Conservation (phyloP, 2,113 vertebrate genomes). For the Macaca fascicularis region DNA sequence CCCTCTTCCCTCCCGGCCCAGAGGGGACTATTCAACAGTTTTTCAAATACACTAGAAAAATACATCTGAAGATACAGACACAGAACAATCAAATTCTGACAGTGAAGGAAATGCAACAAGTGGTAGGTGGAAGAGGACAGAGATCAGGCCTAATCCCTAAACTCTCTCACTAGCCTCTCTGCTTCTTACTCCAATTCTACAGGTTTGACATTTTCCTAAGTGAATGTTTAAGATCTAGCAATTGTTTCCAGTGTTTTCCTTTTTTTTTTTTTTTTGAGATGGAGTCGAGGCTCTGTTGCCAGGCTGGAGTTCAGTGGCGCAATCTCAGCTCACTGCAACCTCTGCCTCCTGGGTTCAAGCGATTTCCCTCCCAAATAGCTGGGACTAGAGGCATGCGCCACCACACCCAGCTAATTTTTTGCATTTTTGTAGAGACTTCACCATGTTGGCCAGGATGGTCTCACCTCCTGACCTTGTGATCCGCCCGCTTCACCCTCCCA, state of each 20-base stretch:
- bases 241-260: neutral
- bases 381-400: too few relatives aligned
- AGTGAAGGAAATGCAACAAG: neutral
- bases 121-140: neutral
- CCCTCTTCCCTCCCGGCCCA: neutral
- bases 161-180: neutral
- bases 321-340: too few relatives aligned
- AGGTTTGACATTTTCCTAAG: conserved; percentile 11
- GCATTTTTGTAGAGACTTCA: too few relatives aligned
- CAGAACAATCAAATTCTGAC: conserved; percentile 6
- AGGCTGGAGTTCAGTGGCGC: too few relatives aligned
- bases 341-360: too few relatives aligned
- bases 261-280: too few relatives aligned
- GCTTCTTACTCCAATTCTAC: conserved; percentile 2
- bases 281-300: too few relatives aligned
- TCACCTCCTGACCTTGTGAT: too few relatives aligned
- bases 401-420: too few relatives aligned
- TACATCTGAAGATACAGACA: neutral
- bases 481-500: too few relatives aligned
- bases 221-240: neutral
- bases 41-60: conserved; percentile 42
- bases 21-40: neutral
- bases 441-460: too few relatives aligned
- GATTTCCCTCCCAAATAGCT: too few relatives aligned
- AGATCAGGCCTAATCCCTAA: neutral